These are phyloP conservation scores for Leucozona laternaria DNA, from an alignment of 2,888 invertebrate genomes.

Conservation along the genomic window DNA sequence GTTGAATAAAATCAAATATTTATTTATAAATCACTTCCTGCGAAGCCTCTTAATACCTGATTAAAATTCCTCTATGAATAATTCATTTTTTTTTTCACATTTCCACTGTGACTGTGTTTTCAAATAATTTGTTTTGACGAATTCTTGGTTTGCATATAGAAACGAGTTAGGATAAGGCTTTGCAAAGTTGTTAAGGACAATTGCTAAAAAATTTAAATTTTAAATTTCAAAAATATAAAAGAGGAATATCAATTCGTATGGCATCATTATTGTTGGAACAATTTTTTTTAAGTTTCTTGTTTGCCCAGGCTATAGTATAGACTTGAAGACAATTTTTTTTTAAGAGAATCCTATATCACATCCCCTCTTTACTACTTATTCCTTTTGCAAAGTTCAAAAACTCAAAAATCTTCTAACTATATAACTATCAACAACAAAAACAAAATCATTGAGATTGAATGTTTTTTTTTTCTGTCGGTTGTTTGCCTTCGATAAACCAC, in stretches of 20 bases:
- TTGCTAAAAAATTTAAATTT: neutral
- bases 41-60: too few relatives aligned
- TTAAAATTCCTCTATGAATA: neutral
- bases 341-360: neutral
- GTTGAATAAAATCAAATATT: too few relatives aligned
- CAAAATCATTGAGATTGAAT: constrained; percentile 56
- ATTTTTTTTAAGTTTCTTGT: neutral
- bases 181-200: neutral
- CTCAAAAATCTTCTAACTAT: constrained; percentile 43
- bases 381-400: constrained; percentile 29
- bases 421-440: constrained; percentile 37
- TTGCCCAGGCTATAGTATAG: neutral
- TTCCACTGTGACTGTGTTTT: too few relatives aligned
- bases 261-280: neutral
- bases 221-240: neutral
- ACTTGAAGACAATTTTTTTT: neutral
- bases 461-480: constrained; percentile 7
- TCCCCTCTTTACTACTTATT: neutral
- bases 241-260: constrained; percentile 4
- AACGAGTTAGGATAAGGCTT: neutral
- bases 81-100: neutral
- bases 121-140: neutral
- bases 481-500: constrained; percentile 51
- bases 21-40: too few relatives aligned
- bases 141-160: neutral